These are phyloP conservation scores for Goniozus legneri DNA, from an alignment of 1,140 invertebrate genomes.

Conservation along the genomic window DNA sequence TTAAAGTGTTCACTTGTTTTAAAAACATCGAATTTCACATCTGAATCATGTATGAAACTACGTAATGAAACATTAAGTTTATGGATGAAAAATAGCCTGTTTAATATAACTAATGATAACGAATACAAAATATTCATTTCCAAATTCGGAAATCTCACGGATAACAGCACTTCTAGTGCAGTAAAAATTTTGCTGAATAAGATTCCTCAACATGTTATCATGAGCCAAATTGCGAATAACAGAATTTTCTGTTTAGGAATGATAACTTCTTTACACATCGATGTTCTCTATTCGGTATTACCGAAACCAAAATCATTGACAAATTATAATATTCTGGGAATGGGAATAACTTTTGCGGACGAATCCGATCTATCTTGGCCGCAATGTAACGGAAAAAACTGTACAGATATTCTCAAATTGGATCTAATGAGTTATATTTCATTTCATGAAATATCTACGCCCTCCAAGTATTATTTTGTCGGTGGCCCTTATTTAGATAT, in stretches of 20 bases:
- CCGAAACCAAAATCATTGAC: slow-evolving; percentile 36
- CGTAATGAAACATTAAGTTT: slow-evolving; percentile 49
- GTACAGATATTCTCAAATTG: slow-evolving; percentile 30
- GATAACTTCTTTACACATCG: slow-evolving; percentile 52
- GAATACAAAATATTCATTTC: slow-evolving; percentile 52
- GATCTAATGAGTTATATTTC: slow-evolving; percentile 51
- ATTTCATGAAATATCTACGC: slow-evolving; percentile 60
- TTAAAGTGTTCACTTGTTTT: slow-evolving; percentile 42
- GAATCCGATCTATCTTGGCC: slow-evolving; percentile 36
- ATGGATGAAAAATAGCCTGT: slow-evolving; percentile 33
- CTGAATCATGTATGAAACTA: slow-evolving; percentile 46
- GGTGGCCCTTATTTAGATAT: slow-evolving; percentile 61
- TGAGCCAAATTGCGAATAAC: slow-evolving; percentile 29
- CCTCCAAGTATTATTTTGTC: slow-evolving; percentile 55
- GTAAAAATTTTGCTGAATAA: slow-evolving; percentile 50
- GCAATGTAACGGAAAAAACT: slow-evolving; percentile 34
- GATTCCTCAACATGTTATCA: slow-evolving; percentile 30
- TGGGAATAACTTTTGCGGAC: slow-evolving; percentile 38
- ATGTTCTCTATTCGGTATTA: slow-evolving; percentile 50
- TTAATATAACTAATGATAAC: slow-evolving; percentile 36
- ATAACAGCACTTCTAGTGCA: slow-evolving; percentile 55
- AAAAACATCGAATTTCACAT: slow-evolving; percentile 40
- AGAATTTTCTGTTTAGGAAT: slow-evolving; percentile 46
- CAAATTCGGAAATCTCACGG: slow-evolving; percentile 59
- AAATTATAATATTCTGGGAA: slow-evolving; percentile 44